Percentiles rank a stretch among this genome's conserved stretches.
Conservation (phyloP, 2,113 vertebrate species). For the Lasiurus borealis region DNA sequence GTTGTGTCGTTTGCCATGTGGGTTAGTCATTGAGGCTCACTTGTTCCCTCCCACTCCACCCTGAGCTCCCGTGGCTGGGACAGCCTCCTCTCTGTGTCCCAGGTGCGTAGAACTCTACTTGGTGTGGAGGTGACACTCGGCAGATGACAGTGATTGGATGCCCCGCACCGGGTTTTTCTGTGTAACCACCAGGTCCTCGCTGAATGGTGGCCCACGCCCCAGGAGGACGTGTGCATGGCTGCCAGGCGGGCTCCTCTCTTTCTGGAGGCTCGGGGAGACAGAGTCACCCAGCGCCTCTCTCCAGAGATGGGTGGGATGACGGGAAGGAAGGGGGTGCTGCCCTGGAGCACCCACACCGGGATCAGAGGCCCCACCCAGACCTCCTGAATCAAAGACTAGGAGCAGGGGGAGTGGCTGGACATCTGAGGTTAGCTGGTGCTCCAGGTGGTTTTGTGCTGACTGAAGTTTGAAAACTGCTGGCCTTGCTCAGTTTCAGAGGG, state of each 20-base stretch:
- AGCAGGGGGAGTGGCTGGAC: accelerated
- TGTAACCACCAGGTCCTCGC: neutral
- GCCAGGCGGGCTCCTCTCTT: neutral
- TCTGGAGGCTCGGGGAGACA: no score
- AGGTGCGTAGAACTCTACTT: neutral
- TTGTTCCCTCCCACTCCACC: neutral
- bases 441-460: neutral
- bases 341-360: neutral
- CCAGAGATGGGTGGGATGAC: neutral
- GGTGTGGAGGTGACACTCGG: no score
- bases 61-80: neutral
- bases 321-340: neutral
- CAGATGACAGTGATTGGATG: neutral
- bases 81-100: neutral
- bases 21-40: neutral
- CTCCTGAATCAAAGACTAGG: neutral
- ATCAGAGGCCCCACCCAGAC: neutral
- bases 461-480: neutral
- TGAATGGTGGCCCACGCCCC: accelerated
- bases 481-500: neutral
- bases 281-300: neutral
- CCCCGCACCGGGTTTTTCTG: neutral
- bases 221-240: neutral
- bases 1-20: accelerated
- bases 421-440: neutral